Percentiles rank a stretch among this genome's conserved stretches.
These are phyloP conservation scores for Meandrusa payeni DNA, from an alignment of 2,888 invertebrate species.

Conservation along the genomic window DNA sequence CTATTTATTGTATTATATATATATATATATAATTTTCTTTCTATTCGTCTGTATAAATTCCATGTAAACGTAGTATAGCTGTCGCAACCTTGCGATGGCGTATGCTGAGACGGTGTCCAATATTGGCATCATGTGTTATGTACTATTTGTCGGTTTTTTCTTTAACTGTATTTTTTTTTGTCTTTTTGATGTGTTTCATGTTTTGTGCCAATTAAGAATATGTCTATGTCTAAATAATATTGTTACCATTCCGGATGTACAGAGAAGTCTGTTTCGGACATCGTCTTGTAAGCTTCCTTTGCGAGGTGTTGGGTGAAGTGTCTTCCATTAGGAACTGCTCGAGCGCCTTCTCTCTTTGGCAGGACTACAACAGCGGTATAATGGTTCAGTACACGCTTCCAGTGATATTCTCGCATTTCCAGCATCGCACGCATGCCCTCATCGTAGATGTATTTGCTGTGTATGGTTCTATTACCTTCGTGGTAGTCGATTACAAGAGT, in stretches of 20 bases:
- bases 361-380: constrained; percentile 63
- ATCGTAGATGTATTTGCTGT: constrained; percentile 58
- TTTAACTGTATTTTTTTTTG: no score
- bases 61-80: no score
- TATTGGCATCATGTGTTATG: no score
- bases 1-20: no score
- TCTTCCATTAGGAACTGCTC: constrained; percentile 44
- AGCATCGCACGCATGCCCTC: constrained; percentile 55
- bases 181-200: no score
- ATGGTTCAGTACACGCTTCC: constrained; percentile 62
- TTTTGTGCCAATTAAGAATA: no score
- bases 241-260: constrained; percentile 68
- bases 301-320: constrained; percentile 56
- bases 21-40: no score
- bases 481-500: constrained; percentile 48
- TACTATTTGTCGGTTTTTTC: no score
- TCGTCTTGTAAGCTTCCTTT: constrained; percentile 47
- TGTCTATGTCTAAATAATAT: no score
- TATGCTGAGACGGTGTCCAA: no score
- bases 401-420: constrained; percentile 59
- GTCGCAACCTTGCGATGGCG: no score
- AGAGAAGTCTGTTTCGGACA: constrained; percentile 55
- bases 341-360: constrained; percentile 50
- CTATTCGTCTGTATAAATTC: no score
- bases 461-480: constrained; percentile 50